Conservation (phyloP, 2,888 invertebrate genomes). For the Trachelus troglodyta region DNA sequence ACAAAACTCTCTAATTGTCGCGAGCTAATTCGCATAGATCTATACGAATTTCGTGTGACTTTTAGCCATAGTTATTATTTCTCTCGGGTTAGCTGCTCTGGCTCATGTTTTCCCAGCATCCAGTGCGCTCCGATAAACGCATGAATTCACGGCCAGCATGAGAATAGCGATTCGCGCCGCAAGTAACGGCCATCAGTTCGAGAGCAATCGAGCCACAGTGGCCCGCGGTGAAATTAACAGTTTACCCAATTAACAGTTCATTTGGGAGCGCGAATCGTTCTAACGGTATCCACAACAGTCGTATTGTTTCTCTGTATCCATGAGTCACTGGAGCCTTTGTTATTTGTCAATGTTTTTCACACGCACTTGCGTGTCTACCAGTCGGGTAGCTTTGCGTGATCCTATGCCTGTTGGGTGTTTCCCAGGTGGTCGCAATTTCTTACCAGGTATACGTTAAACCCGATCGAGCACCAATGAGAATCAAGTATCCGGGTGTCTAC, state of each 20-base stretch:
- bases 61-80: neutral
- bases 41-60: neutral
- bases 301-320: neutral
- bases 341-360: neutral
- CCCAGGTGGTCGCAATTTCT: neutral
- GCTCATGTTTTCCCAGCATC: neutral
- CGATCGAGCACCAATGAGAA: neutral
- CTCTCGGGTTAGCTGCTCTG: neutral
- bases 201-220: constrained; percentile 24
- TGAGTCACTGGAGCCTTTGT: neutral
- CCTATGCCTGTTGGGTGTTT: neutral
- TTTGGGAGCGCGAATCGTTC: constrained; percentile 21
- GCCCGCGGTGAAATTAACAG: constrained; percentile 31
- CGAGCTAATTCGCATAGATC: neutral
- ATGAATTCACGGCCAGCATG: neutral
- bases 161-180: neutral
- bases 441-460: neutral
- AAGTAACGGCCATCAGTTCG: neutral
- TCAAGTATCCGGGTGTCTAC: neutral
- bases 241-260: constrained; percentile 38
- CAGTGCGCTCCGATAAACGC: neutral
- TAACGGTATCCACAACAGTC: neutral
- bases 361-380: neutral
- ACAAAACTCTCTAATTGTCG: neutral
- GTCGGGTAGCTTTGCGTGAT: neutral